Evolutionary conservation across 2,113 vertebrate genomes (phyloP).

Genomic region (Cinclus mexicanus): DNA sequence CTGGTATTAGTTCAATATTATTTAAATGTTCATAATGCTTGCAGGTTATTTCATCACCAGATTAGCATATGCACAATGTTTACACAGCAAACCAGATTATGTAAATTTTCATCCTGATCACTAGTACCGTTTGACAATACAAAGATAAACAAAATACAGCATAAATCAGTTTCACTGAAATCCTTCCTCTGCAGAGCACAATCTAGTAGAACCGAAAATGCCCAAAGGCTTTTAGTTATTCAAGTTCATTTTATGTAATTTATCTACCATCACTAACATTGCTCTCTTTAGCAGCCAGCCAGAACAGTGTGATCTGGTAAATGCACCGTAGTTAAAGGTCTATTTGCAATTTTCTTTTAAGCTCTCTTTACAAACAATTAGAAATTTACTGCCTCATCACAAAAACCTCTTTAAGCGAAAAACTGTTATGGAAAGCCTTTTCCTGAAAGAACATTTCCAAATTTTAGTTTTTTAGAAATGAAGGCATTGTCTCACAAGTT

Average conservation of each 20-base stretch:
- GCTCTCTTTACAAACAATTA: background rate
- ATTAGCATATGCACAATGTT: background rate
- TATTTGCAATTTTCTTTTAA: background rate
- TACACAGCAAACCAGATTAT: constrained; percentile 4
- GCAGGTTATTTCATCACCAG: background rate
- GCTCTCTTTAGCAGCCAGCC: background rate
- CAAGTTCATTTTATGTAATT: background rate
- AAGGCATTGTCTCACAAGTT: background rate
- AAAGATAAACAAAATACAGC: background rate
- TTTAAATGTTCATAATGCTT: background rate
- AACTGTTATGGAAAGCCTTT: background rate
- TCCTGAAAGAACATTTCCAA: background rate
- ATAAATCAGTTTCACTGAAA: background rate
- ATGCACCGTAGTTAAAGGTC: background rate
- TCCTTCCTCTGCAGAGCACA: background rate
- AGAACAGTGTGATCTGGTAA: background rate
- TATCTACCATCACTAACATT: background rate
- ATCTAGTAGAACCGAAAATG: background rate
- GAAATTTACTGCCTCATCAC: background rate
- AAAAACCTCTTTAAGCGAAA: background rate
- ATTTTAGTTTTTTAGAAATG: background rate
- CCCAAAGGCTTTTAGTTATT: background rate
- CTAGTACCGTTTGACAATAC: background rate
- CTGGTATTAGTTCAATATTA: background rate
- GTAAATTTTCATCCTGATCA: constrained; percentile 22